Base-by-base conservation (phyloP, 1,140 invertebrate genomes). In the Adoxophyes honmai region DNA sequence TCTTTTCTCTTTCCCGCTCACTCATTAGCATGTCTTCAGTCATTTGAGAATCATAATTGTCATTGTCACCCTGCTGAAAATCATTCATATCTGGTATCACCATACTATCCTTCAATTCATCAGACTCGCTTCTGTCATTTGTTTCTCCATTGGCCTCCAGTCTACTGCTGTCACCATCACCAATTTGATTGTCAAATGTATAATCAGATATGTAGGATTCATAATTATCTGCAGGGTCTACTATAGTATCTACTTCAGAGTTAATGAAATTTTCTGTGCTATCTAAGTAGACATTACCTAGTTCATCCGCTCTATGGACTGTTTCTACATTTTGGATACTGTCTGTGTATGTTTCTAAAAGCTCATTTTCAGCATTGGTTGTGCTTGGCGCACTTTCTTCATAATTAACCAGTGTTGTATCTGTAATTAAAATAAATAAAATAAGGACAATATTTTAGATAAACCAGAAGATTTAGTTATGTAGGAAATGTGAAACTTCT, bases 1-100 rank as follows among this genome's bases (percentile, higher is more conserved):
- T 96, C 34, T 91, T 90, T 70, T 94, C 93, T 64, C 89, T 91
- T 70, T 92, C 91, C 60, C 90, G 88, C 55, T 92, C 90, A 73
- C 91, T 92, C 69, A 88, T 81, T 4, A 79, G 59, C 59, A 81
- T 76, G 60, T 89, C 88, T 35, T 82, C 80, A 58, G 76, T 70
- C 33, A 62, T 84, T 61, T 81, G 75, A 61, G 75, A 76, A 51
- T 87, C 82, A 70, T 74, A 66, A 57, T 67, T 70, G 38, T 66
- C n/a, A n/a, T n/a, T 9, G 28, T 84, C 77, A 70, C 52, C 75
- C 59, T 81, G 74, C 42, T 75, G 74, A 44, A 73, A 78, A 21
- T 88, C 80, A 64, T 71, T 78, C 6, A 82, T 77, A 54, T 81
- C 74, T 34, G 79, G 65, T 37, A 73, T 57, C 54, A 78, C 63